Conservation (phyloP, 2,113 vertebrate genomes). For the Dipodomys ordii region DNA sequence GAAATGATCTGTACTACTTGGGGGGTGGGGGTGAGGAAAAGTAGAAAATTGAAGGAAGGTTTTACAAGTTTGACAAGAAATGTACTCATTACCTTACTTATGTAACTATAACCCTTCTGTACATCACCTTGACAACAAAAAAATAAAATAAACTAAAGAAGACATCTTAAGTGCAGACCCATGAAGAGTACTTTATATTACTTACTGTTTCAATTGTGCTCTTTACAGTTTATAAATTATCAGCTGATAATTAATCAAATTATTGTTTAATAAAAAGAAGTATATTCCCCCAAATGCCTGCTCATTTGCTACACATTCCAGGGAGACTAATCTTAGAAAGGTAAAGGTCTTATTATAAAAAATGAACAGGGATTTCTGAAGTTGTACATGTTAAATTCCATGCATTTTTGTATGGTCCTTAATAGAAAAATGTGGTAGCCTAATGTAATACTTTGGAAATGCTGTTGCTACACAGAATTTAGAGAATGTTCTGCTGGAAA, state of each 20-base stretch:
- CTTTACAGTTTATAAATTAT: neutral
- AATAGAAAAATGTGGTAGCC: constrained; percentile 17
- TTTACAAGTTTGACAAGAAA: too few species aligned
- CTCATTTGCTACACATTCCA: constrained; percentile 16
- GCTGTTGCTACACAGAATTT: constrained; percentile 3
- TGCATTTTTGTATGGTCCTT: constrained; percentile 22
- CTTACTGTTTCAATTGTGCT: constrained; percentile 12
- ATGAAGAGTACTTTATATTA: neutral
- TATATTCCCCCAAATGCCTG: neutral
- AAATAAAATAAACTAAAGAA: neutral
- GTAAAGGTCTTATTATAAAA: constrained; percentile 13
- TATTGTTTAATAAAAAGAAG: neutral
- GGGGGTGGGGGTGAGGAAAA: too few species aligned
- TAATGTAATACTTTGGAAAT: constrained; percentile 46
- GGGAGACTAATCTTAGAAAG: constrained; percentile 30
- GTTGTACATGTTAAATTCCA: constrained; percentile 38
- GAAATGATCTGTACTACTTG: too few species aligned
- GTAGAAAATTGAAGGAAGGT: too few species aligned
- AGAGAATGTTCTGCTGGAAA: constrained; percentile 5
- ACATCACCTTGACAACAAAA: too few species aligned
- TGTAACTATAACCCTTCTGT: too few species aligned
- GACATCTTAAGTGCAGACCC: neutral
- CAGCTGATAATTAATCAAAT: neutral
- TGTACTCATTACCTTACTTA: too few species aligned
- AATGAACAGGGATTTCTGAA: constrained; percentile 47